A percentile compares a stretch with the other conserved stretches of the same genome.
Conservation (phyloP, 1,140 invertebrate genomes). For the Drosophila asahinai region DNA sequence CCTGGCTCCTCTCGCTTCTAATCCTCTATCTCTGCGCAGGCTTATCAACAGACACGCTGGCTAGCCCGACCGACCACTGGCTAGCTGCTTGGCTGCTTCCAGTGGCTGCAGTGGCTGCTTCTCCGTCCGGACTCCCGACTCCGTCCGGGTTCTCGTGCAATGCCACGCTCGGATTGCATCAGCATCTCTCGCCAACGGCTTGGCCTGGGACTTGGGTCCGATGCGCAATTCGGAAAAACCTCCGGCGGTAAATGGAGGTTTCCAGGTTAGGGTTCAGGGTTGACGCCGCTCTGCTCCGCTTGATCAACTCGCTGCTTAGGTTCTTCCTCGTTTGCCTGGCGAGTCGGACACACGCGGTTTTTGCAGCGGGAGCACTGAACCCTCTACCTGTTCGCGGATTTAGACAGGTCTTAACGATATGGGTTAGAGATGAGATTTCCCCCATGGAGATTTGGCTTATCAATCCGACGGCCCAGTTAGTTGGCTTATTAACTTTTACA, state of each 20-base stretch:
- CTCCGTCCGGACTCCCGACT: constrained; percentile 22
- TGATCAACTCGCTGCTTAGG: background rate
- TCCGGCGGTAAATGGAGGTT: constrained; percentile 48
- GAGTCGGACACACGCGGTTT: background rate
- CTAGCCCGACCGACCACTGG: constrained; percentile 14
- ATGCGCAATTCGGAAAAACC: constrained; percentile 71
- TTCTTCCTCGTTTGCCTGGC: constrained; percentile 22
- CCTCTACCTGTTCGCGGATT: constrained; percentile 6
- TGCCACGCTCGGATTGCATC: constrained; percentile 64
- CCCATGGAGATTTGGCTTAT: constrained; percentile 32
- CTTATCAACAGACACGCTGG: constrained; percentile 45
- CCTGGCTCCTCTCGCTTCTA: background rate
- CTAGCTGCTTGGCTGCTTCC: too few species aligned
- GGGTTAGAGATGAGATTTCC: background rate
- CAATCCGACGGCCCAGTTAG: background rate
- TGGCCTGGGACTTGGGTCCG: constrained; percentile 29
- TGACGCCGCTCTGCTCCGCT: background rate
- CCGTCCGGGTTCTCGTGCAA: constrained; percentile 47
- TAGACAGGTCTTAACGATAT: background rate
- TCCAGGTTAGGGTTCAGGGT: constrained; percentile 47
- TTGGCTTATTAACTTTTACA: constrained; percentile 35
- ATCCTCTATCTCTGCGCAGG: constrained; percentile 22
- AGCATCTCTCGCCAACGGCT: constrained; percentile 28
- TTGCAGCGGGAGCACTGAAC: constrained; percentile 25
- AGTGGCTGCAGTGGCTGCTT: background rate